Conservation (phyloP, 2,113 vertebrate species). For the Triplophysa tibetana region DNA sequence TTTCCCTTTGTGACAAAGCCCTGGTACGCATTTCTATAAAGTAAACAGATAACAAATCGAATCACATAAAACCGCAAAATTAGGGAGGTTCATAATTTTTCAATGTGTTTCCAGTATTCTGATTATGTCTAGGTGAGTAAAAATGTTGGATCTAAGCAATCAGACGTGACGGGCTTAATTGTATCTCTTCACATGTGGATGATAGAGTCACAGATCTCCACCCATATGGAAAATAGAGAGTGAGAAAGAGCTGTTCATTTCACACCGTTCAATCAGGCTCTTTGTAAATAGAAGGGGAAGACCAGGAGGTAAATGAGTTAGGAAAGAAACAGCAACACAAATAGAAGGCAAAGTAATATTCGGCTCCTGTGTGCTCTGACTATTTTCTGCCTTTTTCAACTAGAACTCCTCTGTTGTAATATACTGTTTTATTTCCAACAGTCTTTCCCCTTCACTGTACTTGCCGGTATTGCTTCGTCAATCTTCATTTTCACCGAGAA, state of each 20-base stretch:
- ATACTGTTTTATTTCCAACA: not conserved
- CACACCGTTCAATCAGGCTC: constrained; percentile 27
- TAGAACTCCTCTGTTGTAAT: not conserved
- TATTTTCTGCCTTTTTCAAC: not conserved
- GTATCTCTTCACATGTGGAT: constrained; percentile 25
- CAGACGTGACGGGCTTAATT: constrained; percentile 45
- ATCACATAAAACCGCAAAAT: not conserved
- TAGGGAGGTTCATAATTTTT: not conserved
- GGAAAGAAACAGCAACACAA: not conserved
- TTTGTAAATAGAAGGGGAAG: not conserved
- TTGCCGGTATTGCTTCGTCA: not conserved
- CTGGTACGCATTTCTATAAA: too few relatives aligned
- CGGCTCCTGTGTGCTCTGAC: too few relatives aligned
- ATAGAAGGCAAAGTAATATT: not conserved
- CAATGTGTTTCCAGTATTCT: not conserved
- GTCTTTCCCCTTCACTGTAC: not conserved
- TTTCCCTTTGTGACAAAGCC: too few relatives aligned
- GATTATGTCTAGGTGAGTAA: constrained; percentile 21
- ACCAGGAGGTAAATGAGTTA: not conserved
- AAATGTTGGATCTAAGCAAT: constrained; percentile 30
- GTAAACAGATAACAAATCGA: not conserved
- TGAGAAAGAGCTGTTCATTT: constrained; percentile 6
- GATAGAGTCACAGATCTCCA: constrained; percentile 15
- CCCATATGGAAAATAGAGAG: constrained; percentile 1
- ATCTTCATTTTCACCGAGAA: not conserved